Conservation (phyloP, 2,888 invertebrate genomes). For the Agonopterix subpropinquella region DNA sequence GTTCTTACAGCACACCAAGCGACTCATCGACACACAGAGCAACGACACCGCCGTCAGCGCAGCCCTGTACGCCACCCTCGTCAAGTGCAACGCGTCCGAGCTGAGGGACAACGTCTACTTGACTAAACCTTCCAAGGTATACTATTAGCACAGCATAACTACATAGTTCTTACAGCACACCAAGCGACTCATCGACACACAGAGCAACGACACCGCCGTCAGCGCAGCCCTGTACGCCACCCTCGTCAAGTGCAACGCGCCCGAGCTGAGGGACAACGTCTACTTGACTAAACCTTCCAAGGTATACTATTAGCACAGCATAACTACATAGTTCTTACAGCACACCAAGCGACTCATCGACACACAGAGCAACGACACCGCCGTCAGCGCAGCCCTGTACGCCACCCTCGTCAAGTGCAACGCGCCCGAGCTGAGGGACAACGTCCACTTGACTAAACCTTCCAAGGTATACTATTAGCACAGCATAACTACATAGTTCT, state of each 20-base stretch:
- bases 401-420: constrained; percentile 42
- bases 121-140: constrained; percentile 33
- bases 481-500: no score
- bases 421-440: constrained; percentile 35
- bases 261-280: constrained; percentile 39
- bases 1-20: constrained; percentile 6
- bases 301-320: constrained; percentile 17
- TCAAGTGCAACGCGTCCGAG: constrained; percentile 35
- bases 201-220: constrained; percentile 27
- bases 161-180: no score
- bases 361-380: constrained; percentile 22
- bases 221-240: constrained; percentile 47
- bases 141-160: neutral
- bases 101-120: constrained; percentile 48
- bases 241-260: constrained; percentile 37
- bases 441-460: constrained; percentile 46
- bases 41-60: constrained; percentile 31
- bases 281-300: constrained; percentile 38
- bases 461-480: constrained; percentile 18
- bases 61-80: constrained; percentile 47
- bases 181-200: constrained; percentile 11
- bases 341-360: constrained; percentile 10
- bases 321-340: no score
- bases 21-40: constrained; percentile 13
- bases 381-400: constrained; percentile 42